Base-by-base conservation (phyloP, 2,888 invertebrate genomes). In the Clostera curtula region DNA sequence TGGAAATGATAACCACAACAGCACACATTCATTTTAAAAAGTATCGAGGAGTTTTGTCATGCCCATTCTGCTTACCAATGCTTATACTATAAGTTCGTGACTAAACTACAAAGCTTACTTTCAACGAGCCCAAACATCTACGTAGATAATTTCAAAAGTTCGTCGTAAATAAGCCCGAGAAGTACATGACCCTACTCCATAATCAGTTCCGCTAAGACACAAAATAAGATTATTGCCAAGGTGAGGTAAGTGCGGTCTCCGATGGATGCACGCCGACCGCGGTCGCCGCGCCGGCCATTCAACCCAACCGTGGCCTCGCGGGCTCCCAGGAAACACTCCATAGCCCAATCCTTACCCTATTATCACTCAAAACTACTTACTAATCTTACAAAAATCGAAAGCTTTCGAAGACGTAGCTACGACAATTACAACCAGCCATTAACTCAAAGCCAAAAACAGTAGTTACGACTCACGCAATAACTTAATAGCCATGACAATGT, bases 171-270 rank as follows among this genome's bases (percentile, higher is more conserved):
- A 27, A 25, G 31, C 21, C 32, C 29, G 22, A 35, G 36, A 49
- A 40, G 48, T 52, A 48, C 46, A 56, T 48, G 49, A 52, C 42
- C 33, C 44, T 40, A 44, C 49, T 48, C 61, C 58, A 56, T 58
- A 62, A 57, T 58, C 55, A 62, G 66, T 63, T 68, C 66, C 69
- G 65, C 60, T 60, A 66, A 63, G 64, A 65, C 57, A 60, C 64
- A 63, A 68, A 46, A 69, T 70, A 56, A 64, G 67, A 67, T 70
- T 74, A 75, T 71, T 70, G 70, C 66, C 65, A 70, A 76, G 73
- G 73, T 70, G 66, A 74, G 69, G 66, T 67, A 66, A 68, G 63
- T 63, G 53, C 57, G 61, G 61, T 62, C 39, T 31, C 37, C 64
- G 65, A 63, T 65, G 65, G 64, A 64, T 64, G 72, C 62, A 59